phyloP scores from a whole-genome alignment of 2,113 vertebrate genomes.

The Ancistrus triradiatus region DNA sequence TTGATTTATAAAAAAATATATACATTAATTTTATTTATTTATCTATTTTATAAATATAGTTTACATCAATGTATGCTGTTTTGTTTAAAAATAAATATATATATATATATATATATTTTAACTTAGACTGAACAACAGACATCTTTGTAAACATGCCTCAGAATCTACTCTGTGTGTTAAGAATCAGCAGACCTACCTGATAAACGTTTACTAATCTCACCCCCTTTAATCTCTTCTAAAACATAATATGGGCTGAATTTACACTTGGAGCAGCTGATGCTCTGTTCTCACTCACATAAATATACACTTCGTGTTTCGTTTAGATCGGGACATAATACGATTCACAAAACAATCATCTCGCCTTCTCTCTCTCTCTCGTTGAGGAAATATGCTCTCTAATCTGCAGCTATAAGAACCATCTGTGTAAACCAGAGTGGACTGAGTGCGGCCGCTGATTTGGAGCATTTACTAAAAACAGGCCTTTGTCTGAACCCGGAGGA shows the following conservation, averaged over 20 bases:
- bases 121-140: no score
- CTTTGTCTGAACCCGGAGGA: constrained; percentile 29
- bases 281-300: constrained; percentile 54
- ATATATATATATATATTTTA: no score
- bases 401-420: constrained; percentile 69
- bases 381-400: constrained; percentile 67
- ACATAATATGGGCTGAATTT: constrained; percentile 39
- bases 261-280: constrained; percentile 38
- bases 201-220: constrained; percentile 42
- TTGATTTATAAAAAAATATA: no score
- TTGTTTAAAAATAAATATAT: no score
- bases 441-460: constrained; percentile 47
- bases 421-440: constrained; percentile 66
- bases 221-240: constrained; percentile 39
- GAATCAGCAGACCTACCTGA: constrained; percentile 37
- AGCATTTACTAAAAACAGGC: not conserved
- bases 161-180: no score
- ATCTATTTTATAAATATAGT: no score
- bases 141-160: no score
- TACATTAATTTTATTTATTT: no score
- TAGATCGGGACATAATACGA: constrained; percentile 69
- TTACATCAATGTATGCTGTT: no score
- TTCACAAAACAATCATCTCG: constrained; percentile 45
- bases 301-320: constrained; percentile 62
- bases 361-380: constrained; percentile 59